Evolutionary conservation across 1,140 invertebrate genomes (phyloP).

Genomic region (Papilio glaucus): DNA sequence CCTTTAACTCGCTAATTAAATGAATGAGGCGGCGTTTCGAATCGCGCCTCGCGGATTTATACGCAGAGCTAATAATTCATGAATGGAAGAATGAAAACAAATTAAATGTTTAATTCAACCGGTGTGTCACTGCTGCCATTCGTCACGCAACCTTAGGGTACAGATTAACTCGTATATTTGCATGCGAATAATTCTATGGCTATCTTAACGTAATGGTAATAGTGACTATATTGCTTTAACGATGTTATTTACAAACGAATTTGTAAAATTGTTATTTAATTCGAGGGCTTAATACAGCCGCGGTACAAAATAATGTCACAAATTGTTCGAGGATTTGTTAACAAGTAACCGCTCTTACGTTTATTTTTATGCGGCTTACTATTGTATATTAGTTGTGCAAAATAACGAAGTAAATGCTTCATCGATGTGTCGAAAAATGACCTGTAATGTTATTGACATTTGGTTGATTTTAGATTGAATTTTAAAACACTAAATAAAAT

Average conservation of each 20-base stretch:
- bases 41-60: constrained; percentile 14
- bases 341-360: constrained; percentile 36
- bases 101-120: constrained; percentile 34
- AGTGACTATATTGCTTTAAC: neutral
- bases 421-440: neutral
- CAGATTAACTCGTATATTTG: neutral
- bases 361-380: constrained; percentile 33
- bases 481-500: neutral
- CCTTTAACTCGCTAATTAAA: neutral
- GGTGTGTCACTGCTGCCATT: constrained; percentile 18
- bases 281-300: constrained; percentile 29
- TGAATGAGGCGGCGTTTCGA: neutral
- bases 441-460: neutral
- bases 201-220: neutral
- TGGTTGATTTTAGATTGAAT: constrained; percentile 11
- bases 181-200: neutral
- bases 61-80: constrained; percentile 20
- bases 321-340: constrained; percentile 34
- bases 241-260: neutral
- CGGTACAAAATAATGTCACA: constrained; percentile 32
- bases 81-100: constrained; percentile 33
- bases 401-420: neutral
- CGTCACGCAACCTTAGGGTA: constrained; percentile 19
- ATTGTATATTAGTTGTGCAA: constrained; percentile 8
- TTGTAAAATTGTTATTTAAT: constrained; percentile 5